Percentiles rank a stretch among this genome's conserved stretches.
Conservation (phyloP, 2,797 vertebrate genomes). For the Danio aesculapii region DNA sequence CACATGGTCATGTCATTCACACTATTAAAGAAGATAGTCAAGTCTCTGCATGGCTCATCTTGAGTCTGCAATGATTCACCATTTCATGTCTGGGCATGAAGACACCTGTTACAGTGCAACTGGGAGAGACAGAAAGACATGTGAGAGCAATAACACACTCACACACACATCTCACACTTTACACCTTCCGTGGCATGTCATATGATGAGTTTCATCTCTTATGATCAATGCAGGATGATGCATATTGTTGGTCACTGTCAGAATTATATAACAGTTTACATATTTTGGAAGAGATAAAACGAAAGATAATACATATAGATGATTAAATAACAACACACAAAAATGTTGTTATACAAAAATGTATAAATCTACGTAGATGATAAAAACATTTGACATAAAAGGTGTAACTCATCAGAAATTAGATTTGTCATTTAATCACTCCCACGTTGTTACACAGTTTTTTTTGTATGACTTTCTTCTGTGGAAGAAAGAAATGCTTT, state of each 20-base stretch:
- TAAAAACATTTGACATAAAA: neutral
- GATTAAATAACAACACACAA: neutral
- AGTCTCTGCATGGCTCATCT: neutral
- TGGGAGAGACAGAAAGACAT: conserved; percentile 32
- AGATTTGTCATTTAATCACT: no score
- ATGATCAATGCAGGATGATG: neutral
- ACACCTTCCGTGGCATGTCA: conserved; percentile 1
- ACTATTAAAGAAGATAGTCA: neutral
- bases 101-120: conserved; percentile 23
- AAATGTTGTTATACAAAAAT: neutral
- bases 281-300: neutral
- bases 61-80: conserved; percentile 1
- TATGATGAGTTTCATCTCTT: neutral
- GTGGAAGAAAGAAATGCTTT: no score
- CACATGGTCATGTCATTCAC: neutral
- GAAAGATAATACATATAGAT: neutral
- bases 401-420: neutral
- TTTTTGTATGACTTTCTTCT: no score
- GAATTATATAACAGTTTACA: neutral
- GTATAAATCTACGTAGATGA: neutral
- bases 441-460: no score
- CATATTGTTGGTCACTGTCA: neutral
- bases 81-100: conserved; percentile 50
- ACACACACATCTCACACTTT: conserved; percentile 7
- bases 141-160: conserved; percentile 48